phyloP scores from a whole-genome alignment of 2,113 vertebrate genomes.

The Amphiprion ocellaris region DNA sequence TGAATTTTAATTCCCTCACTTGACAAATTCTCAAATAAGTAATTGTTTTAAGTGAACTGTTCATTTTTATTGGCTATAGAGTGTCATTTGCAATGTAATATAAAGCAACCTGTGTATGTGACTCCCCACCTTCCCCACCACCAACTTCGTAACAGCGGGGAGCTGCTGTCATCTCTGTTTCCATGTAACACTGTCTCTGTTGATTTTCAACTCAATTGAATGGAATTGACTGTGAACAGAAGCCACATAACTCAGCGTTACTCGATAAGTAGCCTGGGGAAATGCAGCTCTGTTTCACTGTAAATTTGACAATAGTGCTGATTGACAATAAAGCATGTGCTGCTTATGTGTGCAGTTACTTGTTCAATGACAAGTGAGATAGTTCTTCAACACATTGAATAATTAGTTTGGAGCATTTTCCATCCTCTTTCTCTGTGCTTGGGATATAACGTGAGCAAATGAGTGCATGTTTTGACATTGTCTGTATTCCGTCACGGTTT shows the following conservation, averaged over 20 bases:
- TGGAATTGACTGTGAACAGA: constrained; percentile 63
- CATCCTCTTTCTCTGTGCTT: constrained; percentile 1
- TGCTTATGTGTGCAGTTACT: constrained; percentile 28
- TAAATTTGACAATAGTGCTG: constrained; percentile 39
- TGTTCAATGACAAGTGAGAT: constrained; percentile 22
- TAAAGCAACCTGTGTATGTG: constrained; percentile 4
- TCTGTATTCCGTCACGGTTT: constrained; percentile 46
- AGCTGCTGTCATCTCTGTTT: constrained; percentile 41
- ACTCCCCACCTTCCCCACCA: not conserved
- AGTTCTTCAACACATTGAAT: constrained; percentile 22
- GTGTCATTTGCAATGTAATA: constrained; percentile 4
- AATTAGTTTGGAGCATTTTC: constrained; percentile 12
- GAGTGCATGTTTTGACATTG: constrained; percentile 38
- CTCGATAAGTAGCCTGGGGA: constrained; percentile 56
- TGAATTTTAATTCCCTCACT: constrained; percentile 30
- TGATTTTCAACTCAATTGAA: constrained; percentile 72
- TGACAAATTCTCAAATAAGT: constrained; percentile 2
- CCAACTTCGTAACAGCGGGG: constrained; percentile 5
- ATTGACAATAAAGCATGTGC: constrained; percentile 53
- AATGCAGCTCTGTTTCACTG: constrained; percentile 31
- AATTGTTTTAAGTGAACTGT: constrained; percentile 10
- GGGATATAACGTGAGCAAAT: constrained; percentile 6
- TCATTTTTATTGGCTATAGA: constrained; percentile 15
- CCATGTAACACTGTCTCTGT: constrained; percentile 54
- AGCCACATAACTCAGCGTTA: constrained; percentile 54